Conservation (phyloP, 2,797 vertebrate genomes). For the Hyperoplus lanceolatus region DNA sequence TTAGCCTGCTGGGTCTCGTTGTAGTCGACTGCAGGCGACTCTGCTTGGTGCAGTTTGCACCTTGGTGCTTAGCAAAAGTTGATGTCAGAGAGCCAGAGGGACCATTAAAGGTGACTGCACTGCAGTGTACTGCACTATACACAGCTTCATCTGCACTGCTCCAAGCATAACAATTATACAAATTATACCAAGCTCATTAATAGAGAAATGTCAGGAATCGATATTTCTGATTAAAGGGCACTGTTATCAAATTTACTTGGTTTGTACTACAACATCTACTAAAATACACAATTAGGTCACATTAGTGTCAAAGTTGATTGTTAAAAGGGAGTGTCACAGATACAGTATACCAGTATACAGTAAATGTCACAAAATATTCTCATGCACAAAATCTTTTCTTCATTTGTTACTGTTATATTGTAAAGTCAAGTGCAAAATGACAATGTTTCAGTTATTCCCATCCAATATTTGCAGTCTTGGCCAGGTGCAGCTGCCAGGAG, state of each 20-base stretch:
- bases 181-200: slow-evolving; percentile 11
- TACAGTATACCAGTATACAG: background rate
- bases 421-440: slow-evolving; percentile 8
- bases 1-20: background rate
- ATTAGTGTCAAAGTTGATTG: slow-evolving; percentile 17
- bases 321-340: no score
- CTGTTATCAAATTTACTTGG: slow-evolving; percentile 22
- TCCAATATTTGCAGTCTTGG: background rate
- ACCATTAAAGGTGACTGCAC: background rate
- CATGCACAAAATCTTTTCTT: background rate
- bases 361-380: slow-evolving; percentile 10
- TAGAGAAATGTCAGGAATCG: slow-evolving; percentile 31
- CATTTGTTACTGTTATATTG: slow-evolving; percentile 12
- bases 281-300: slow-evolving; percentile 8
- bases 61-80: slow-evolving; percentile 23
- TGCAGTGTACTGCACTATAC: background rate
- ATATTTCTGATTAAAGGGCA: slow-evolving; percentile 32
- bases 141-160: background rate
- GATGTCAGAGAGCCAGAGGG: slow-evolving; percentile 1
- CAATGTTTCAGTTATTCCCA: background rate
- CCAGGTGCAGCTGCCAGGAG: background rate
- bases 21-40: background rate
- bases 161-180: background rate
- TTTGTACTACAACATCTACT: slow-evolving; percentile 21
- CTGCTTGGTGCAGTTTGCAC: background rate